Base-by-base conservation (phyloP, 2,113 vertebrate genomes). In the Lichenostomus cassidix region DNA sequence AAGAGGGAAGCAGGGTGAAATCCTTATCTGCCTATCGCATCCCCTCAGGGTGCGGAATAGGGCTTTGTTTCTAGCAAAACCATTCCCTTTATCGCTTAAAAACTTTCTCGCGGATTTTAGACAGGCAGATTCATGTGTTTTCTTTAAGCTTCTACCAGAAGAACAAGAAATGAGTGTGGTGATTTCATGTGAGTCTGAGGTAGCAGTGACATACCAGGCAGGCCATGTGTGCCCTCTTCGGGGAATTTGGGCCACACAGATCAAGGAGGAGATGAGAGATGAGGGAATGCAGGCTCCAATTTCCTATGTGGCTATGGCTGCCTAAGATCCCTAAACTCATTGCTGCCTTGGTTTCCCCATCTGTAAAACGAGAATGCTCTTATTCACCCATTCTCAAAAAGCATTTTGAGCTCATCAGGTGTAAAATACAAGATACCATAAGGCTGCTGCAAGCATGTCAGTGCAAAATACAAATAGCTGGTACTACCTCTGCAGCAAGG, bases 51-150 rank as follows among this genome's bases (percentile, higher is more conserved):
- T 80, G 55, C 28, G 71, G 92, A 93, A 95, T 60, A 41, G 1
- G 83, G 92, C 93, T 97, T 96, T 96, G 93, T 96, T 95, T 96
- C 95, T 95, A 96, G 95, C 92, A 96, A 97, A 96, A 70, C 87
- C 79, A 63, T 96, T 81, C 85, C 62, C 83, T 86, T 91, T 90
- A 93, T 93, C 39, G 0, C 68, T 77, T 71, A 28, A 52, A 93
- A 90, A 83, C 88, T 90, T 94, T 93, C 79, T 95, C 0, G 18
- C 0, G 1, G 68, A 89, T 96, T 81, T 68, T 65, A 80, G 79
- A 44, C 96, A 93, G 95, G 96, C 95, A 91, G 64, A 24, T 97
- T 96, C 95, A 82, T 94, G 92, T 95, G 92, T 89, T 94, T 89
- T 69, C 95, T 84, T 81, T 93, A 70, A 87, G 73, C 47, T 52